Conservation (phyloP, 2,888 invertebrate genomes). For the Brassicogethes aeneus region DNA sequence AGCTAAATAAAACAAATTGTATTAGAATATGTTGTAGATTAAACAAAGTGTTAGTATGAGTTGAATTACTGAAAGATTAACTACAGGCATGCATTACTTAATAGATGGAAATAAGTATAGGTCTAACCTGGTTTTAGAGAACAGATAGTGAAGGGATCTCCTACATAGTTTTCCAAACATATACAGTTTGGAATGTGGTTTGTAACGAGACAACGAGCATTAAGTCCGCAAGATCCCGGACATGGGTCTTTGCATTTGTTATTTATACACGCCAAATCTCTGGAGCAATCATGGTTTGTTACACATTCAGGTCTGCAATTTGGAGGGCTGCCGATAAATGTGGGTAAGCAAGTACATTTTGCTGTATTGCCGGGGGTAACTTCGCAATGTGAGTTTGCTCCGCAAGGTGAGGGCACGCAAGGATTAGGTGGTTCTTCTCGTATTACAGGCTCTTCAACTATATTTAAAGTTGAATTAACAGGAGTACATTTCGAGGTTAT, state of each 20-base stretch:
- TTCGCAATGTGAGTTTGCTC: conserved; percentile 51
- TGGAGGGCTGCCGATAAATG: conserved; percentile 63
- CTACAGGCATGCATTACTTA: not conserved
- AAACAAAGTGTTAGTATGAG: not conserved
- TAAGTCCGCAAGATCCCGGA: conserved; percentile 63
- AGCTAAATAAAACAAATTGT: conserved; percentile 5
- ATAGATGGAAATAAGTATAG: conserved; percentile 24
- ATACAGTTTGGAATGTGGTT: conserved; percentile 69
- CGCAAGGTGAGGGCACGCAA: conserved; percentile 64
- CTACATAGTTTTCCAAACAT: conserved; percentile 56
- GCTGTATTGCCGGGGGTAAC: conserved; percentile 30
- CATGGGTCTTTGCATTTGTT: conserved; percentile 67
- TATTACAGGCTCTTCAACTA: conserved; percentile 15
- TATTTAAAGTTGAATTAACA: conserved; percentile 4
- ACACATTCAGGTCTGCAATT: conserved; percentile 67
- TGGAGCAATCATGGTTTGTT: conserved; percentile 61
- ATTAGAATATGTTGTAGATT: conserved; percentile 1
- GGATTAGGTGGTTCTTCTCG: conserved; percentile 37
- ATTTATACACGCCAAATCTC: conserved; percentile 59
- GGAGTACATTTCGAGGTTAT: too few relatives aligned
- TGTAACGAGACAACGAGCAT: conserved; percentile 62
- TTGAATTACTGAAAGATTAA: not conserved
- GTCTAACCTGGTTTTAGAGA: conserved; percentile 48
- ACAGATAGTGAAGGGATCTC: conserved; percentile 59
- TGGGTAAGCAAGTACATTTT: conserved; percentile 61